Evolutionary conservation across 1,140 invertebrate species (phyloP), one percentile per base, ranked within the genome.

Genomic region (Andricus grossulariae): DNA sequence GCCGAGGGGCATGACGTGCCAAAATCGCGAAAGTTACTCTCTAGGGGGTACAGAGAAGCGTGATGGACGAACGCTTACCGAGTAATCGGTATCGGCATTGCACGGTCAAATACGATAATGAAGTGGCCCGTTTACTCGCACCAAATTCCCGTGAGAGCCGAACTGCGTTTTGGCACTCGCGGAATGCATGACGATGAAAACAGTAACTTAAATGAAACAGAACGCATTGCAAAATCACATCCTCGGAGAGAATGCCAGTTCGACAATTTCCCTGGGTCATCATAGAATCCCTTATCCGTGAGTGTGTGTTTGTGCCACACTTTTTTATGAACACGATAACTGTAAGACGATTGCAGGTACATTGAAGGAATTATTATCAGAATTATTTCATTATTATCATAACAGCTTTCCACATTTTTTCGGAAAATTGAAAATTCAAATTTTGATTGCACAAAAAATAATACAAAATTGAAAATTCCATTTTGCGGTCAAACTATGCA

Each of bases 41-140:
- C 74, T 13, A 32, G 50, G 50, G n/a, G 32, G 72, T 60, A 51
- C 45, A 71, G 51, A 71, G 60, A 71, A 71, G 74, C 21, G 66
- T 76, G 74, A 76, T 55, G 73, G 52, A 72, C 16, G 50, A 75
- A 52, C 75, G 77, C 83, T 82, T 79, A 75, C 72, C 25, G 55
- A 76, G 54, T 32, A 25, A 76, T 72, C 50, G 50, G 76, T 57
- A 57, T 39, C 52, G 70, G 70, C 74, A 60, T 78, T 75, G 52
- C 73, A 70, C 74, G 81, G 82, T 84, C 82, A 84, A 86, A 85
- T 76, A 84, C 78, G 75, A 76, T 85, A 85, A 86, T 81, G 82
- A 85, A 86, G 85, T 81, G 81, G 75, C 75, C 76, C 82, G 83
- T 81, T 84, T 81, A 66, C 73, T 75, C 74, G 21, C 73, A 71